Evolutionary conservation across 2,113 vertebrate genomes (phyloP).

Genomic region (Phycodurus eques): DNA sequence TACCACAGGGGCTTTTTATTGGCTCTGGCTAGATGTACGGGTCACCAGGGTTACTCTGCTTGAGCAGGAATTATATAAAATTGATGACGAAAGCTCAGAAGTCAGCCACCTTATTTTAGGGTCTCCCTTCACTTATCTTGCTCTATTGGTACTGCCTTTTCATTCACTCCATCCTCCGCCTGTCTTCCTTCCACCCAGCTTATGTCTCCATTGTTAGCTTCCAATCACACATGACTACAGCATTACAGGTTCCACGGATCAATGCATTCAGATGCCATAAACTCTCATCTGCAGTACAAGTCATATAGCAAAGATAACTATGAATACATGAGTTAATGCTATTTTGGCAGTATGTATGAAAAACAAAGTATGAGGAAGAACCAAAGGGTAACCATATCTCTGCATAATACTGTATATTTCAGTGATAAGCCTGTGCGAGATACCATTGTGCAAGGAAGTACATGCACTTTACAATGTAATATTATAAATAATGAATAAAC

Average conservation of each 20-base stretch:
- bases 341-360: background rate
- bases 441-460: background rate
- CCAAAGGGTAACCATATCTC: too few species aligned
- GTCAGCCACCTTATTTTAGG: slow-evolving; percentile 26
- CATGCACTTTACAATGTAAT: background rate
- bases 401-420: too few species aligned
- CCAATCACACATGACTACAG: slow-evolving; percentile 67
- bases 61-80: slow-evolving; percentile 58
- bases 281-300: background rate
- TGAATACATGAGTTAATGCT: background rate
- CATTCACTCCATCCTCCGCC: slow-evolving; percentile 19
- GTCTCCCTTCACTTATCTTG: slow-evolving; percentile 43
- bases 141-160: slow-evolving; percentile 27
- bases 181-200: slow-evolving; percentile 37
- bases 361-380: background rate
- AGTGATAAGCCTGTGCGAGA: too few species aligned
- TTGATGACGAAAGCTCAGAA: slow-evolving; percentile 45
- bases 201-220: slow-evolving; percentile 39
- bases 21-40: slow-evolving; percentile 26
- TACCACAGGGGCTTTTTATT: slow-evolving; percentile 7
- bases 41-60: slow-evolving; percentile 40
- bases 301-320: background rate
- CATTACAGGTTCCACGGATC: slow-evolving; percentile 60
- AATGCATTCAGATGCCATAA: slow-evolving; percentile 53
- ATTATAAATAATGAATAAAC: background rate